Base-by-base conservation (phyloP, 2,113 vertebrate species). In the Siniperca knerii region DNA sequence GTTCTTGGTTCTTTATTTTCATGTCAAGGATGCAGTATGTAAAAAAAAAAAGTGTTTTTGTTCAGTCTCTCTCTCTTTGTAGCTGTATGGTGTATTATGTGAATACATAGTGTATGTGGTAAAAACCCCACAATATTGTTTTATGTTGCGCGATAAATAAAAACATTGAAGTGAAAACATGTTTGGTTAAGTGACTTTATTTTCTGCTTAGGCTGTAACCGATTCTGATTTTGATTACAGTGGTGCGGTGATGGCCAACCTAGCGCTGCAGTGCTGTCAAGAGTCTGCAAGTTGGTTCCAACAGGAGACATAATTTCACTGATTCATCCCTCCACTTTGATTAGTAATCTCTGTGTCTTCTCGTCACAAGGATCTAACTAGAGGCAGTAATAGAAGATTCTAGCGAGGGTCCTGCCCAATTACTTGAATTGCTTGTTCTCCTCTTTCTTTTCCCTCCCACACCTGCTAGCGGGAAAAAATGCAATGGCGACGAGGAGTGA, bases 21-120 rank as follows among this genome's bases (percentile, higher is more conserved):
- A 95, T 95, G 94, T 96, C 94, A 95, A 96, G 93, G 95, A 96
- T 96, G 96, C 95, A 96, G 95, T 96, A 96, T 96, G 96, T 96
- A 95, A 94, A 94, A 92, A 90, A 87, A 48, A 93, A 90, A 94
- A 92, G 92, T 95, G 95, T 95, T 96, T 94, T 95, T 95, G 92
- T 95, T 96, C 89, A 91, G 94, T 95, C 95, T 95, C 94, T 95
- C 94, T 95, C 95, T 96, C 95, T 96, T 95, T 95, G 96, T 96
- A 96, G 95, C 95, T 96, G 96, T 96, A 94, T 95, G 95, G 95
- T 96, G 95, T 96, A 95, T 96, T 93, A 96, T 96, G 96, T 96
- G 95, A 96, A 96, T 96, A 96, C 94, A 96, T 96, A 96, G 95
- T 95, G 95, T 96, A 96, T 96, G 96, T 96, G 96, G 95, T 94